phyloP scores from a whole-genome alignment of 2,113 vertebrate species.

The Carlito syrichta region DNA sequence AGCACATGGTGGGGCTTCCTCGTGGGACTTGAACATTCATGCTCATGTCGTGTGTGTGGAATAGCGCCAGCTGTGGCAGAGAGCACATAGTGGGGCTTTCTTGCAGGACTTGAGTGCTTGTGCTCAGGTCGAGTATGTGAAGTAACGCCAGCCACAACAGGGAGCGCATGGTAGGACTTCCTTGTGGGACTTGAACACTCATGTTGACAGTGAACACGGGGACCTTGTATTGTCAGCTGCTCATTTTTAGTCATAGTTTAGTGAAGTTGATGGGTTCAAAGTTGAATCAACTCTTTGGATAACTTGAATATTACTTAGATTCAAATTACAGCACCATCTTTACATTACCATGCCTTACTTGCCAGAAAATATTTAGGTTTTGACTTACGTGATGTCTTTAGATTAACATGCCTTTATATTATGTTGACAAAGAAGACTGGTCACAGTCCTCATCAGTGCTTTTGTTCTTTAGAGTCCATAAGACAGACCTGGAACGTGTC shows the following conservation, averaged over 20 bases:
- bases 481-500: conserved; percentile 79
- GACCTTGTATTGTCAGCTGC: background rate
- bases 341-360: background rate
- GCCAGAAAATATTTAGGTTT: background rate
- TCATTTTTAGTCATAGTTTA: background rate
- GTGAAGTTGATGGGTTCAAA: background rate
- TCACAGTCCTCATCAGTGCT: background rate
- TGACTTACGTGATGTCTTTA: background rate
- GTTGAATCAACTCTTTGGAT: background rate
- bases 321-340: background rate
- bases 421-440: background rate
- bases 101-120: too few relatives aligned
- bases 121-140: too few relatives aligned
- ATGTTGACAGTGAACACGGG: background rate
- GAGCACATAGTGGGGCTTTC: too few relatives aligned
- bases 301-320: background rate
- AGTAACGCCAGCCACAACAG: too few relatives aligned
- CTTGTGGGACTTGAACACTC: background rate
- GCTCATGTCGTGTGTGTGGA: too few relatives aligned
- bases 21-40: too few relatives aligned
- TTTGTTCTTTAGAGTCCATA: conserved; percentile 77
- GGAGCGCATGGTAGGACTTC: background rate
- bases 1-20: too few relatives aligned
- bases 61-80: too few relatives aligned
- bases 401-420: background rate